Conservation (phyloP, 2,888 invertebrate genomes). For the Brachylomia viminalis region DNA sequence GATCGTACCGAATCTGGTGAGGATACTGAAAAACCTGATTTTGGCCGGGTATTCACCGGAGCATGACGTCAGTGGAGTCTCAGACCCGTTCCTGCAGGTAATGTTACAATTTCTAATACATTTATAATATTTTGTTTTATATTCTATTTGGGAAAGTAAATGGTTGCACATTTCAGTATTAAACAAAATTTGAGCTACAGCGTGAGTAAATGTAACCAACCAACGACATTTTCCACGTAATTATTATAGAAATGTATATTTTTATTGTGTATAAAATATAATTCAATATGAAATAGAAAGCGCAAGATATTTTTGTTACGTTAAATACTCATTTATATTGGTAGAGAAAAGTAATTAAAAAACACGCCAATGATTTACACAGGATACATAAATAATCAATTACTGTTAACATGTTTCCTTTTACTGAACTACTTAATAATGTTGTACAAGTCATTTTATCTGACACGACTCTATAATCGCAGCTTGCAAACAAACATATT, state of each 20-base stretch:
- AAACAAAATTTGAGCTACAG: not conserved
- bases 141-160: not conserved
- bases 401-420: conserved; percentile 10
- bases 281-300: not conserved
- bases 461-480: not conserved
- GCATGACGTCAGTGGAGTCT: conserved; percentile 99
- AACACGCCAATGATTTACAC: not conserved
- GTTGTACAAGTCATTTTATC: conserved; percentile 3
- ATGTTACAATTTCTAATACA: not conserved
- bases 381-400: not conserved
- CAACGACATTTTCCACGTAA: not conserved
- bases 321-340: not conserved
- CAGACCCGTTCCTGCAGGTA: conserved; percentile 99
- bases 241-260: not conserved
- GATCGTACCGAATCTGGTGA: conserved; percentile 99
- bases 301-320: not conserved
- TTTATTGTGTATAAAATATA: not conserved
- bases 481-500: not conserved
- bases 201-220: not conserved
- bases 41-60: conserved; percentile 99
- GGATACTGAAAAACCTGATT: conserved; percentile 99
- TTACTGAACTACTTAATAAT: not conserved
- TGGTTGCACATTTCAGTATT: not conserved
- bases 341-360: not conserved
- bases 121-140: not conserved